These are phyloP conservation scores for Nannoperca obscura DNA, from an alignment of 2,797 vertebrate species.

Conservation along the genomic window DNA sequence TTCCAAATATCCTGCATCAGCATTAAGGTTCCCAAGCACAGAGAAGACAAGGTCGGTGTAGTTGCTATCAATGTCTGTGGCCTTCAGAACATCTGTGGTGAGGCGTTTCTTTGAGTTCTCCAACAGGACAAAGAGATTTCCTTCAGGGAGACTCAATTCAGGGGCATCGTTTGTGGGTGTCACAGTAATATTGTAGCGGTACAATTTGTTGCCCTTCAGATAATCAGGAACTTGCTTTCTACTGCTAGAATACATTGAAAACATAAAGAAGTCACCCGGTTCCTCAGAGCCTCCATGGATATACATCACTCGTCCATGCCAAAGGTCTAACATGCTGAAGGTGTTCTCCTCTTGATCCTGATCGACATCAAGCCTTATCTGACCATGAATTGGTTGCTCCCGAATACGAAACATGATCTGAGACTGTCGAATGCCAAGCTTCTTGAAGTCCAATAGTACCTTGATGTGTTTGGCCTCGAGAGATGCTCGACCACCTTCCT, in stretches of 20 bases:
- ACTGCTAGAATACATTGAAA: slow-evolving; percentile 87
- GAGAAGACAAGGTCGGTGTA: slow-evolving; percentile 83
- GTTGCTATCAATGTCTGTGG: slow-evolving; percentile 89
- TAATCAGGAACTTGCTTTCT: slow-evolving; percentile 85
- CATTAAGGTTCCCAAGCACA: slow-evolving; percentile 90
- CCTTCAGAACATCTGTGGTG: slow-evolving; percentile 84
- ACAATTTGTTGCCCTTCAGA: slow-evolving; percentile 83
- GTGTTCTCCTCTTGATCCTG: slow-evolving; percentile 82
- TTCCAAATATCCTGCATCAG: slow-evolving; percentile 91
- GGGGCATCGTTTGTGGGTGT: slow-evolving; percentile 91
- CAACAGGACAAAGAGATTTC: slow-evolving; percentile 89
- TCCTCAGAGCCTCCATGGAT: slow-evolving; percentile 92
- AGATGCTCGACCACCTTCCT: slow-evolving; percentile 87
- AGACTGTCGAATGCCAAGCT: slow-evolving; percentile 88
- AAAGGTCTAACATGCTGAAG: slow-evolving; percentile 91
- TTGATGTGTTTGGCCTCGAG: slow-evolving; percentile 91
- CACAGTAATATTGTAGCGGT: slow-evolving; percentile 87
- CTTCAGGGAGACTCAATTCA: slow-evolving; percentile 89
- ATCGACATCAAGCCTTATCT: slow-evolving; percentile 87
- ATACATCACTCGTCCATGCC: slow-evolving; percentile 89
- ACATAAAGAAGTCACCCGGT: slow-evolving; percentile 88
- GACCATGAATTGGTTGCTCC: slow-evolving; percentile 86
- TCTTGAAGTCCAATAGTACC: slow-evolving; percentile 88
- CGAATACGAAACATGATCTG: slow-evolving; percentile 90
- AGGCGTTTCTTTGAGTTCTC: slow-evolving; percentile 91